Evolutionary conservation across 2,113 vertebrate genomes (phyloP).

Genomic region (Triplophysa siluroides): DNA sequence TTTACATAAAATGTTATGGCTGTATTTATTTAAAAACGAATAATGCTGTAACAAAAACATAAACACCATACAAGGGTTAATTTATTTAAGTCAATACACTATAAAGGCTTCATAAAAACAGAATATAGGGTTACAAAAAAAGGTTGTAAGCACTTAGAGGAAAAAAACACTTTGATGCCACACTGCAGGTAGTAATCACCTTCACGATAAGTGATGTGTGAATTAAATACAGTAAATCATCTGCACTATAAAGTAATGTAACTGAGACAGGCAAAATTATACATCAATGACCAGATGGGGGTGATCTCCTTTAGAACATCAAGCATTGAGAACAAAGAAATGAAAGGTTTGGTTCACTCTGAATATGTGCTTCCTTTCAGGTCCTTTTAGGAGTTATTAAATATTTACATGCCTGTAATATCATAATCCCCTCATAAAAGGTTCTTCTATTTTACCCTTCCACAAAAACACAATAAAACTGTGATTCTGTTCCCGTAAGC

Average conservation of each 20-base stretch:
- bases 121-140: too few relatives aligned
- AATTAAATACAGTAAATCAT: too few relatives aligned
- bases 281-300: not conserved
- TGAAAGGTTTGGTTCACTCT: conserved; percentile 1
- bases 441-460: not conserved
- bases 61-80: too few relatives aligned
- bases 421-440: conserved; percentile 33
- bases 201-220: not conserved
- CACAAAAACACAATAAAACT: not conserved
- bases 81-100: too few relatives aligned
- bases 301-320: conserved; percentile 10
- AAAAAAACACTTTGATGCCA: not conserved
- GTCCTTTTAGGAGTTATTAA: conserved; percentile 26
- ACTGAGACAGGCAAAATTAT: conserved; percentile 9
- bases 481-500: not conserved
- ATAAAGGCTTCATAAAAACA: too few relatives aligned
- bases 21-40: too few relatives aligned
- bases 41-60: too few relatives aligned
- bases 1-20: too few relatives aligned
- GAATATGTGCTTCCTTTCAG: not conserved
- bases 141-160: not conserved
- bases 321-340: too few relatives aligned
- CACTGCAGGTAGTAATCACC: conserved; percentile 8
- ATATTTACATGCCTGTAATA: conserved; percentile 17
- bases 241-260: not conserved